Base-by-base conservation (phyloP, 2,113 vertebrate species). In the Tachysurus fulvidraco region DNA sequence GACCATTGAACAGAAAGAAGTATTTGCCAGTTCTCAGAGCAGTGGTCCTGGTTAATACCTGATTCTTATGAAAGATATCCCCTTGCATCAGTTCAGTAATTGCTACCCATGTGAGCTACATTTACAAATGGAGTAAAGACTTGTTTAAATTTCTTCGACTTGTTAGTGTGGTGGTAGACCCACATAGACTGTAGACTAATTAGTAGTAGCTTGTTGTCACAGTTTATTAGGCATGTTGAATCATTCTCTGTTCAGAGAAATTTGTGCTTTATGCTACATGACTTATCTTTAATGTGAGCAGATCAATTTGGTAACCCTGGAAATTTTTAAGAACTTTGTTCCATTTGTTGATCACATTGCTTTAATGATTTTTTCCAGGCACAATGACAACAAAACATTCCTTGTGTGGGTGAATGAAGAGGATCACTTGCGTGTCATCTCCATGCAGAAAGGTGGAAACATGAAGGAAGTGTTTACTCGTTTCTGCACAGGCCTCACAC, bases 391-490 rank as follows among this genome's bases (percentile, higher is more conserved):
- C 76, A 99, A 99, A 94, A 99, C 97, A 8, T 99, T 99, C 95
- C 96, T 99, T 89, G 97, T 99, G 28, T 99, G 98, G 98, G 95
- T 99, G 88, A 99, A 99, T 4, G 98, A 99, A 93, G 98, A 99
- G 90, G 98, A 99, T 91, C 98, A 99, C 90, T 96, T 99, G 89
- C 95, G 98, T 30, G 97, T 99, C 85, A 99, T 99, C 94, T 99
- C 98, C 30, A 99, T 99, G 98, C 97, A 99, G 95, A 97, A 99
- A 87, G 98, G 98, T 60, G 98, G 98, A 36, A 97, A 98, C 93
- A 98, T 99, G 98, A 98, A 94, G 93, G 97, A 99, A 87, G 98
- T 99, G 83, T 99, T 99, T 90, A 93, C 36, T 0, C 97, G 98
- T 77, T 99, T 99, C 96, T 99, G 98, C 89, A 94, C 92, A 4